Conservation (phyloP, 2,888 invertebrate species). For the Brenthis daphne region DNA sequence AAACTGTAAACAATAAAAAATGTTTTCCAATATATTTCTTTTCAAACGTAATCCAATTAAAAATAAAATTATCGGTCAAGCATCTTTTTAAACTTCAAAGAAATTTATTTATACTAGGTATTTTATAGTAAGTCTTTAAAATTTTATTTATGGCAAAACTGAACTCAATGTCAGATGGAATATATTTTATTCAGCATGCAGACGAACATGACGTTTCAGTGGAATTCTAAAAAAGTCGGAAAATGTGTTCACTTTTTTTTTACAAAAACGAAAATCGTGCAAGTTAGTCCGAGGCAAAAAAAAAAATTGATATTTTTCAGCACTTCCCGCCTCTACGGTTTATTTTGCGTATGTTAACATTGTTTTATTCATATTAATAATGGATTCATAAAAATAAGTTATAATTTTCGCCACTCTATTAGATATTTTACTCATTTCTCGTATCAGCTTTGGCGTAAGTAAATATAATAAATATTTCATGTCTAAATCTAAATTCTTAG, state of each 20-base stretch:
- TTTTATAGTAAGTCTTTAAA: neutral
- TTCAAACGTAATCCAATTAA: neutral
- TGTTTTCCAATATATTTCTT: constrained; percentile 8
- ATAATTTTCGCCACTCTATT: too few relatives aligned
- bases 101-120: neutral
- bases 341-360: neutral
- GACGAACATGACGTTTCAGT: constrained; percentile 16
- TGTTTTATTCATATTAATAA: too few relatives aligned
- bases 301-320: constrained; percentile 11
- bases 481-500: too few relatives aligned
- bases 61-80: neutral
- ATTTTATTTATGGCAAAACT: constrained; percentile 6
- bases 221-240: neutral
- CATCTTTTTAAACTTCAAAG: neutral
- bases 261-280: constrained; percentile 8
- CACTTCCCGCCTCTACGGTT: constrained; percentile 8
- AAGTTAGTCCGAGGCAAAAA: constrained; percentile 13
- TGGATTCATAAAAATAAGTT: too few relatives aligned
- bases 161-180: constrained; percentile 3
- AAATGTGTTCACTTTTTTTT: constrained; percentile 8
- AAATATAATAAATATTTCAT: too few relatives aligned
- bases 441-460: too few relatives aligned
- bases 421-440: too few relatives aligned
- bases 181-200: constrained; percentile 2
- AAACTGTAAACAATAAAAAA: constrained; percentile 6